These are phyloP conservation scores for Temnothorax unifasciatus DNA, from an alignment of 2,888 invertebrate genomes.

Conservation along the genomic window DNA sequence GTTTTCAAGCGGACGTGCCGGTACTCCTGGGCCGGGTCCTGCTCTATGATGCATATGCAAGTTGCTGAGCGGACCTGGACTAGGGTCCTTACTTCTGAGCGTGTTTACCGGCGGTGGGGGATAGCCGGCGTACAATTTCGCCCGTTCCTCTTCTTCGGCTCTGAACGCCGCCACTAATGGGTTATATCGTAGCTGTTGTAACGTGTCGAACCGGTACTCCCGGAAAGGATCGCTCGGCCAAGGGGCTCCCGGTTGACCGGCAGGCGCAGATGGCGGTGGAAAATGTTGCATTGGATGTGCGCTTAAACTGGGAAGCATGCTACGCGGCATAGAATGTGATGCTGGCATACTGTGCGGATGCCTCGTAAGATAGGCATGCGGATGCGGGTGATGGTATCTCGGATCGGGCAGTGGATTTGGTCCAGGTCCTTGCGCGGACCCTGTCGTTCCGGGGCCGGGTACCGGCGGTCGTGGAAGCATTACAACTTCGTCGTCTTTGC, in stretches of 20 bases:
- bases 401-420: constrained; percentile 87
- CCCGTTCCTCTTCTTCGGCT: constrained; percentile 92
- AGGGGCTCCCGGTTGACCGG: constrained; percentile 88
- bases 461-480: constrained; percentile 85
- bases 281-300: constrained; percentile 87
- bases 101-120: constrained; percentile 87
- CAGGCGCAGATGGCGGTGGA: constrained; percentile 85
- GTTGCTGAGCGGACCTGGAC: constrained; percentile 86
- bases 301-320: constrained; percentile 87
- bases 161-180: constrained; percentile 92
- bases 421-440: constrained; percentile 82
- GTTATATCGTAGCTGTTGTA: constrained; percentile 90
- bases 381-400: constrained; percentile 88
- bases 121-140: constrained; percentile 92
- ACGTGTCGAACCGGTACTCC: constrained; percentile 90
- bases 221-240: constrained; percentile 91
- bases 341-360: constrained; percentile 87
- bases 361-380: constrained; percentile 86
- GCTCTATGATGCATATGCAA: constrained; percentile 88
- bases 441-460: constrained; percentile 69
- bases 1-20: constrained; percentile 82
- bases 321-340: constrained; percentile 87
- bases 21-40: constrained; percentile 87
- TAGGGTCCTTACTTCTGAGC: constrained; percentile 87
- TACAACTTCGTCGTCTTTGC: constrained; percentile 87